Conservation (phyloP, 2,113 vertebrate species). For the Lipotes vexillifer region DNA sequence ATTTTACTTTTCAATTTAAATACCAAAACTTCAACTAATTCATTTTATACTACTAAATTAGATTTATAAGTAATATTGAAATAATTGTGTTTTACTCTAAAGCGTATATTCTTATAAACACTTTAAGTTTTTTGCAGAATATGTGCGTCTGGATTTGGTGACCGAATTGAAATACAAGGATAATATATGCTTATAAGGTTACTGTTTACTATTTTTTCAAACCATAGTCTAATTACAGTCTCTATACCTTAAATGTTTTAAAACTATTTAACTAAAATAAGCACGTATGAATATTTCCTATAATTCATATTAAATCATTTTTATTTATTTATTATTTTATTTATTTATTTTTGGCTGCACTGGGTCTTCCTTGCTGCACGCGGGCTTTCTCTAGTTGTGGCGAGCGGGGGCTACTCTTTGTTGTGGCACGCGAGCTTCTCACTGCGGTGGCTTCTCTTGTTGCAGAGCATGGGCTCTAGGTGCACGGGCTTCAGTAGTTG, state of each 20-base stretch:
- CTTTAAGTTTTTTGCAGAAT: background rate
- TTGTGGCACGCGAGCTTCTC: no score
- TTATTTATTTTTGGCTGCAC: no score
- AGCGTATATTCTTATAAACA: background rate
- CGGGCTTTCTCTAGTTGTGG: no score
- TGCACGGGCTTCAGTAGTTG: no score
- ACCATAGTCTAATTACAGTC: background rate
- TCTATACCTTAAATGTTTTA: background rate
- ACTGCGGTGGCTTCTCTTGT: no score
- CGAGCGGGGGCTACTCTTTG: no score
- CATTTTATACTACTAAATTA: background rate
- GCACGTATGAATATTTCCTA: background rate
- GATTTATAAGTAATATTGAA: background rate
- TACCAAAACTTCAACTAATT: background rate
- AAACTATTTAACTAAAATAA: conserved; percentile 16
- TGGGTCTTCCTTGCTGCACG: no score
- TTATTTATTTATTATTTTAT: no score
- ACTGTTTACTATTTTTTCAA: background rate
- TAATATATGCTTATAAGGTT: background rate
- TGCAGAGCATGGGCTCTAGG: no score
- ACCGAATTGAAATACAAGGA: background rate
- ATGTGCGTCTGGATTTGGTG: background rate
- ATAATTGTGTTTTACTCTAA: background rate
- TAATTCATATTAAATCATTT: no score
- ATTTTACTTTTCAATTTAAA: background rate